A percentile compares a stretch with the other conserved stretches of the same genome.
These are phyloP conservation scores for Mesoligia furuncula DNA, from an alignment of 2,888 invertebrate species.

Conservation along the genomic window DNA sequence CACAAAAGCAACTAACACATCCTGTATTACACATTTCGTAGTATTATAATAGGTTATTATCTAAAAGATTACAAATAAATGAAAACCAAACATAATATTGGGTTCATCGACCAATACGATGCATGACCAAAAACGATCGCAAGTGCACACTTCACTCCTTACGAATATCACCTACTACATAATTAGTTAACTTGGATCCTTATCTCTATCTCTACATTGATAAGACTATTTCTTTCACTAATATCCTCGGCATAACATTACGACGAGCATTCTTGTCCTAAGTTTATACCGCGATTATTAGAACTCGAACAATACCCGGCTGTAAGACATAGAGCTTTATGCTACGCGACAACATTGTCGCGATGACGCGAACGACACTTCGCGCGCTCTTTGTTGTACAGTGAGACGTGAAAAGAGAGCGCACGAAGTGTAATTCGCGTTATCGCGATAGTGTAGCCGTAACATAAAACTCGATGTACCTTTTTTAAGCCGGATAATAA, in stretches of 20 bases:
- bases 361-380: neutral
- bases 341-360: neutral
- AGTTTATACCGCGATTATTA: neutral
- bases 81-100: conserved; percentile 35
- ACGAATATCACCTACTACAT: conserved; percentile 25
- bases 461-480: neutral
- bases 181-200: conserved; percentile 30
- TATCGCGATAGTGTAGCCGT: neutral
- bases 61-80: conserved; percentile 22
- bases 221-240: conserved; percentile 1
- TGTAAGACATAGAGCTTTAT: neutral
- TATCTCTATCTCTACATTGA: conserved; percentile 21
- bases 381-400: neutral
- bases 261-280: neutral
- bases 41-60: neutral
- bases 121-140: conserved; percentile 1
- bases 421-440: too few species aligned
- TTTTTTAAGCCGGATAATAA: neutral
- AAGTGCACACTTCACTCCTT: conserved; percentile 26
- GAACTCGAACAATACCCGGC: neutral
- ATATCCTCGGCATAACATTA: neutral
- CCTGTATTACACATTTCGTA: neutral
- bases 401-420: too few species aligned
- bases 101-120: neutral
- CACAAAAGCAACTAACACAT: neutral